Evolutionary conservation across 2,888 invertebrate species (phyloP).

Genomic region (Bellardia bayeri): DNA sequence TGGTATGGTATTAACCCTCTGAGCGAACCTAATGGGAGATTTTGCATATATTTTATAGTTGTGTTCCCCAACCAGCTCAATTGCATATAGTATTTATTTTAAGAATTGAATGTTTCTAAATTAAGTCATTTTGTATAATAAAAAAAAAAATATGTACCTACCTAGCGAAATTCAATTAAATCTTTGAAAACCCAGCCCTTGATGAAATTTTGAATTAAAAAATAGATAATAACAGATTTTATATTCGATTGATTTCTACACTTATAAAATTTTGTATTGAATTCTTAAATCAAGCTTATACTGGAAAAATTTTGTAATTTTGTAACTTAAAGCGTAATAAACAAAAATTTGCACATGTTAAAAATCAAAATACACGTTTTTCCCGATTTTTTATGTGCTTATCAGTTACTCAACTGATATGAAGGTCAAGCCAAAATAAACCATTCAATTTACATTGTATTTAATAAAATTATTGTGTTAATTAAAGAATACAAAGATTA

Average conservation of each 20-base stretch:
- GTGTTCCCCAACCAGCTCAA: not conserved
- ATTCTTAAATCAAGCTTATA: too few species aligned
- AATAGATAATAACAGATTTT: too few species aligned
- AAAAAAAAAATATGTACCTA: too few species aligned
- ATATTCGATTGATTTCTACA: too few species aligned
- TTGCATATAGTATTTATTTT: not conserved
- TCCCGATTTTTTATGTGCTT: not conserved
- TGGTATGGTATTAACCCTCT: not conserved
- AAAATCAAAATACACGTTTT: not conserved
- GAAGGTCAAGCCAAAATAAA: not conserved
- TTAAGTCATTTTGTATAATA: too few species aligned
- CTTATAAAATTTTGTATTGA: too few species aligned
- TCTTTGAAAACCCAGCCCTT: too few species aligned
- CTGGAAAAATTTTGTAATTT: too few species aligned
- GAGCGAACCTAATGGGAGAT: not conserved
- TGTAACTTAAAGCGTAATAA: not conserved
- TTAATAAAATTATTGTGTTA: not conserved
- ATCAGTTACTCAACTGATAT: constrained; percentile 46
- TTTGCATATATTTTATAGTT: not conserved
- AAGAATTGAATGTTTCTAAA: too few species aligned
- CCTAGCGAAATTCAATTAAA: too few species aligned
- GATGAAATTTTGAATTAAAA: too few species aligned
- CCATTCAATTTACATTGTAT: not conserved
- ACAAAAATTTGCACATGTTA: not conserved
- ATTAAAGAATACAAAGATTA: too few species aligned